A percentile compares a stretch with the other conserved stretches of the same genome.
Conservation (phyloP, 2,888 invertebrate species). For the Stratiomys singularior region DNA sequence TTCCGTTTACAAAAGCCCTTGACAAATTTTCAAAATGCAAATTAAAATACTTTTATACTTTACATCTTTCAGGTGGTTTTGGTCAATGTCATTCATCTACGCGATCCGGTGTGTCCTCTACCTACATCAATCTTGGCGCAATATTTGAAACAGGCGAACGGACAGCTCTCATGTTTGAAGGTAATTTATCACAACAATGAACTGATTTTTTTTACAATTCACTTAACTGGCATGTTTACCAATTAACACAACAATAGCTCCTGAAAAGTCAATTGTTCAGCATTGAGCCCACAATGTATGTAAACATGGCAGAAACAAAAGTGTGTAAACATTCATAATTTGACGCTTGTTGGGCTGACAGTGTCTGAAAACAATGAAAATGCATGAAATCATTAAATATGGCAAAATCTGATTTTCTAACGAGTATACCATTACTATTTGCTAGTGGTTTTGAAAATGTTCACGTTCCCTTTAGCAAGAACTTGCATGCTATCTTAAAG, state of each 20-base stretch:
- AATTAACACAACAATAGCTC: background rate
- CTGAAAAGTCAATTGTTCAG: too few species aligned
- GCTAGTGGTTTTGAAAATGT: background rate
- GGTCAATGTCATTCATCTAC: slow-evolving; percentile 84
- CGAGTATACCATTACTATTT: background rate
- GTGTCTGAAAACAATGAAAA: too few species aligned
- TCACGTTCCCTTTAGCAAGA: slow-evolving; percentile 32
- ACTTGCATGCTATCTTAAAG: background rate
- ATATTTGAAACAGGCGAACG: slow-evolving; percentile 86
- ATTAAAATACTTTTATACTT: background rate
- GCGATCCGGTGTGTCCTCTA: slow-evolving; percentile 81
- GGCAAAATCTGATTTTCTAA: too few species aligned
- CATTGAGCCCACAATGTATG: too few species aligned
- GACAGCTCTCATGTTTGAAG: slow-evolving; percentile 84
- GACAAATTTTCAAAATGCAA: too few species aligned
- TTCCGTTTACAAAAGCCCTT: too few species aligned
- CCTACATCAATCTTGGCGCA: slow-evolving; percentile 86
- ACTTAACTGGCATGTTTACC: background rate
- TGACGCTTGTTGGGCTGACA: too few species aligned
- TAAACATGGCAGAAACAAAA: too few species aligned
- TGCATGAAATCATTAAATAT: too few species aligned
- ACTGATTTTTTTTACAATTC: too few species aligned
- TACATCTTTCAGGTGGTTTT: slow-evolving; percentile 75
- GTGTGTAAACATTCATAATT: too few species aligned
- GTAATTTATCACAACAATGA: slow-evolving; percentile 65